Evolutionary conservation across 1,140 invertebrate genomes (phyloP).

Genomic region (Bursaphelenchus mucronatus): DNA sequence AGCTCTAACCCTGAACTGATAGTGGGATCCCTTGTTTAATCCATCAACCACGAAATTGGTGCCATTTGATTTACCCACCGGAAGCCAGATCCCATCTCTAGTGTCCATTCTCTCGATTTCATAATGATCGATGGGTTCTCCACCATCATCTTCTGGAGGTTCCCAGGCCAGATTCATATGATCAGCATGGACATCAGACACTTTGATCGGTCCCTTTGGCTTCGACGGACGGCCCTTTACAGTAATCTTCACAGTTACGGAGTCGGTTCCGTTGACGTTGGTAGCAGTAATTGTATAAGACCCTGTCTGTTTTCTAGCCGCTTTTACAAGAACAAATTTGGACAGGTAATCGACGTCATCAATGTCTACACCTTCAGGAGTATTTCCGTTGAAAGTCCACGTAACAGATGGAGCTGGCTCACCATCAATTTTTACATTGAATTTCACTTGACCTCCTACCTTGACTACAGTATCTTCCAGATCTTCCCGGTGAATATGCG

Average conservation of each 20-base stretch:
- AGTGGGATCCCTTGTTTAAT: constrained; percentile 65
- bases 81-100: constrained; percentile 58
- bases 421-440: constrained; percentile 81
- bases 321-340: constrained; percentile 79
- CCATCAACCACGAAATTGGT: constrained; percentile 58
- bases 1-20: constrained; percentile 88
- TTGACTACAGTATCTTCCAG: constrained; percentile 80
- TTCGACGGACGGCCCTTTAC: constrained; percentile 72
- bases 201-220: constrained; percentile 73
- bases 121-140: constrained; percentile 71
- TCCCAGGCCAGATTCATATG: constrained; percentile 91
- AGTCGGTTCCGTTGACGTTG: constrained; percentile 53
- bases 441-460: constrained; percentile 75
- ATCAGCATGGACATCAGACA: constrained; percentile 86
- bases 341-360: constrained; percentile 81
- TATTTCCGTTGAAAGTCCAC: constrained; percentile 55
- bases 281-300: constrained; percentile 75
- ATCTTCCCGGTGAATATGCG: constrained; percentile 83
- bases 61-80: constrained; percentile 49
- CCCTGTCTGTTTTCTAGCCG: constrained; percentile 77
- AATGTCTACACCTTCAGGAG: constrained; percentile 58
- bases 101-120: constrained; percentile 59
- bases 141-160: constrained; percentile 86
- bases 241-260: constrained; percentile 63
- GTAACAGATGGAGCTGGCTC: constrained; percentile 74